Conservation (phyloP, 1,140 invertebrate species). For the Eumaeus atala region DNA sequence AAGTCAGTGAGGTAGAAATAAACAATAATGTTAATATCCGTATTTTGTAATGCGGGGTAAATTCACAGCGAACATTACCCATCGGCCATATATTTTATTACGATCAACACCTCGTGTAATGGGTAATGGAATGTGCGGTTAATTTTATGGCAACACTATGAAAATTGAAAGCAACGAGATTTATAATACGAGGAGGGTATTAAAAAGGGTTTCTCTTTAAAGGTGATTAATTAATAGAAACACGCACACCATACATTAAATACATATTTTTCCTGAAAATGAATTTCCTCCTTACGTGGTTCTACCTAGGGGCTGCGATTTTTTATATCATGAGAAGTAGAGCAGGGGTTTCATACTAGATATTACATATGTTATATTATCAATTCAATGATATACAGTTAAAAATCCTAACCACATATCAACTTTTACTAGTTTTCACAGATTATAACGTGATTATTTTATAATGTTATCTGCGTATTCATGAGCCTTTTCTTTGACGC, state of each 20-base stretch:
- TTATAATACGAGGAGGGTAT: neutral
- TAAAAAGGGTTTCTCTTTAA: no score
- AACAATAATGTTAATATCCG: neutral
- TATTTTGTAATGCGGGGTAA: slow-evolving; percentile 10
- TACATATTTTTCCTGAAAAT: neutral
- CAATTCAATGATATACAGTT: no score
- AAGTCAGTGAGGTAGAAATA: neutral
- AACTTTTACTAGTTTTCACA: no score
- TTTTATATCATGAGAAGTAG: no score
- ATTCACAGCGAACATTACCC: neutral
- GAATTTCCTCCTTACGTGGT: no score
- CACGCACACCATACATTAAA: neutral
- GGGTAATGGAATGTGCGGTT: slow-evolving; percentile 31
- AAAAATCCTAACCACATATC: no score
- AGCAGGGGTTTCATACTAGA: no score
- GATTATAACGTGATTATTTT: no score
- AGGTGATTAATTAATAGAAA: neutral
- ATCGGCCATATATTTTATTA: slow-evolving; percentile 41
- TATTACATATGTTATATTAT: no score
- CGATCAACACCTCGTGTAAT: slow-evolving; percentile 56
- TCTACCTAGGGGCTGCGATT: no score
- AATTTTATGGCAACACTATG: slow-evolving; percentile 29
- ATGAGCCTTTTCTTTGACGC: no score
- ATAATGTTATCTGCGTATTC: no score
- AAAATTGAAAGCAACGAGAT: slow-evolving; percentile 17